Evolutionary conservation across 2,113 vertebrate genomes (phyloP).

Genomic region (Steatornis caripensis): DNA sequence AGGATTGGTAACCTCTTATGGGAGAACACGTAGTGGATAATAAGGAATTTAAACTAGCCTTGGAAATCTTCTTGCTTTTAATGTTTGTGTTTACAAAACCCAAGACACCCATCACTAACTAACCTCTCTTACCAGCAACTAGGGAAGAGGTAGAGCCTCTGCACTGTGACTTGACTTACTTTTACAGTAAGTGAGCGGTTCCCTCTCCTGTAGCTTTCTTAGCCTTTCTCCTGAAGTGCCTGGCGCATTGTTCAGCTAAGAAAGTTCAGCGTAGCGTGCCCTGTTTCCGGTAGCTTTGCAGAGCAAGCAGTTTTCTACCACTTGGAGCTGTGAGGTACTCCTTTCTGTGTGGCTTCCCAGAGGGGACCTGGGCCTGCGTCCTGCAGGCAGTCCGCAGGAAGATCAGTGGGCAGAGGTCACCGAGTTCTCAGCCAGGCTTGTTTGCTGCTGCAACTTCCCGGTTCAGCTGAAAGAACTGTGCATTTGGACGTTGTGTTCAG

Average conservation of each 20-base stretch:
- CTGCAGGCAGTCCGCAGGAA: not conserved
- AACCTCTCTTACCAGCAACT: not conserved
- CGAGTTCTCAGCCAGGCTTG: not conserved
- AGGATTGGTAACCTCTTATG: accelerated
- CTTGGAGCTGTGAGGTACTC: not conserved
- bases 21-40: not conserved
- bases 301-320: not conserved
- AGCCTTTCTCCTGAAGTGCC: not conserved
- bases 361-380: not conserved
- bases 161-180: not conserved
- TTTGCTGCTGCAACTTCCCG: not conserved
- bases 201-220: not conserved
- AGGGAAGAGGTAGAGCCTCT: not conserved
- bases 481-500: not conserved
- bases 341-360: not conserved
- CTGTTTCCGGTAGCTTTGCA: not conserved
- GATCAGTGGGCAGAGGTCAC: conserved; percentile 14
- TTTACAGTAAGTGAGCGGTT: not conserved
- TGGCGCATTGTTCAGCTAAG: not conserved
- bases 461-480: not conserved
- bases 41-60: not conserved
- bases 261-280: not conserved
- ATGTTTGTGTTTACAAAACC: not conserved
- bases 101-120: not conserved
- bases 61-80: not conserved